Evolutionary conservation across 1,140 invertebrate species (phyloP).

Genomic region (Tachypleus tridentatus): DNA sequence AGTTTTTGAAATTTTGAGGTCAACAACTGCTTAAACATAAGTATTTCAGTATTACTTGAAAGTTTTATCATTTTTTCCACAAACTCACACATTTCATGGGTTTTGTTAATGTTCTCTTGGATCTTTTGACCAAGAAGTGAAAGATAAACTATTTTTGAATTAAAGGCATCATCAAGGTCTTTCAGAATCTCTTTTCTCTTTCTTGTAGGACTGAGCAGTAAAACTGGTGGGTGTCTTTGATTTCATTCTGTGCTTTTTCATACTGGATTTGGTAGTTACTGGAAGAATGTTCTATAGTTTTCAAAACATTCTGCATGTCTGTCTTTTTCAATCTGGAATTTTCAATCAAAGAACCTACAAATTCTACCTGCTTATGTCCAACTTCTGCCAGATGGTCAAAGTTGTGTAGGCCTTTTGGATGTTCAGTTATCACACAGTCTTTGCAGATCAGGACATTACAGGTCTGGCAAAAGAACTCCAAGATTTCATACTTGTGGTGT

Average conservation of each 20-base stretch:
- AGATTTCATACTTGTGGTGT: conserved; percentile 68
- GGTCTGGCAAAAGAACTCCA: conserved; percentile 84
- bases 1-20: conserved; percentile 78
- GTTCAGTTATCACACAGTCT: conserved; percentile 79
- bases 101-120: conserved; percentile 86
- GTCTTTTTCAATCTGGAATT: conserved; percentile 71
- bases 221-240: conserved; percentile 88
- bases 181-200: conserved; percentile 82
- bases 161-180: conserved; percentile 85
- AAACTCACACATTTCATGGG: conserved; percentile 85
- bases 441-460: conserved; percentile 85
- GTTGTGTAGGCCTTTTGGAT: conserved; percentile 77
- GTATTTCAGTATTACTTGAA: conserved; percentile 71
- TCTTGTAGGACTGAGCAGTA: conserved; percentile 92
- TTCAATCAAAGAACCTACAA: conserved; percentile 60
- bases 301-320: conserved; percentile 68
- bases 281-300: conserved; percentile 72
- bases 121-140: conserved; percentile 78
- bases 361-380: conserved; percentile 67
- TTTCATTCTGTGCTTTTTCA: conserved; percentile 86
- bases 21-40: conserved; percentile 87
- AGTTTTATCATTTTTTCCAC: conserved; percentile 82
- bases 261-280: conserved; percentile 76
- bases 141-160: conserved; percentile 74
- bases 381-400: conserved; percentile 72